Evolutionary conservation across 92 coral and sea anemone genomes (phyloP), one percentile per base, ranked within the genome.

Genomic region (Actinostola sp.): DNA sequence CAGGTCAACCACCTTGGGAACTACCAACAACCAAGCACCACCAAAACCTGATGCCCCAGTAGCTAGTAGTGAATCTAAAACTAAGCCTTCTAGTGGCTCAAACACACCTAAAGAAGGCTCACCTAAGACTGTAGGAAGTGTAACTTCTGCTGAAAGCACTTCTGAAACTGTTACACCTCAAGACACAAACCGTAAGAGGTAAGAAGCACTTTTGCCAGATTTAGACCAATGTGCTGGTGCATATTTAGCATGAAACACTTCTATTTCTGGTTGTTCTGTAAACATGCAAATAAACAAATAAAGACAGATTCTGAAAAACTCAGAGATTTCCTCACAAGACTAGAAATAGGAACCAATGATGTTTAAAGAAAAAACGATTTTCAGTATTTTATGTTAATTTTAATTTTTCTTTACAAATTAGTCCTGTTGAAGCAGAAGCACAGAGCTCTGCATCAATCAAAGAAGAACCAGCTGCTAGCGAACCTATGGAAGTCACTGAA

Each of bases 401-500:
- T 7, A 7, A 12, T 63, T 27, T 44, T 65, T 26, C 10, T 69
- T 50, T 52, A n/a, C 16, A 28, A 31, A 52, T 10, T 39, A 71
- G 77, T 29, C 79, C 79, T 73, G 79, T 73, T 16, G 96, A 87
- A 28, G 63, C 50, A 36, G 89, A 63, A 26, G 79, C 87, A 8
- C 75, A 62, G 63, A 76, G 54, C 30, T 42, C 77, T 53, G 48
- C 33, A 16, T 41, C 84, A 2, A 61, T 79, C 16, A 54, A 60
- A 11, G 77, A 87, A 31, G 96, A 76, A 46, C 84, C 73, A 1
- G 78, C 3, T 21, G 39, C 70, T 58, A 73, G 80, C 50, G 96
- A 90, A 70, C 81, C 88, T 7, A 90, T 90, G 96, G 96, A 90
- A 32, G 88, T 86, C 32, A 63, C 76, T 49, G 92, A 86, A 38